Evolutionary conservation across 1,140 invertebrate genomes (phyloP).

Genomic region (Euura saliciscinereae): DNA sequence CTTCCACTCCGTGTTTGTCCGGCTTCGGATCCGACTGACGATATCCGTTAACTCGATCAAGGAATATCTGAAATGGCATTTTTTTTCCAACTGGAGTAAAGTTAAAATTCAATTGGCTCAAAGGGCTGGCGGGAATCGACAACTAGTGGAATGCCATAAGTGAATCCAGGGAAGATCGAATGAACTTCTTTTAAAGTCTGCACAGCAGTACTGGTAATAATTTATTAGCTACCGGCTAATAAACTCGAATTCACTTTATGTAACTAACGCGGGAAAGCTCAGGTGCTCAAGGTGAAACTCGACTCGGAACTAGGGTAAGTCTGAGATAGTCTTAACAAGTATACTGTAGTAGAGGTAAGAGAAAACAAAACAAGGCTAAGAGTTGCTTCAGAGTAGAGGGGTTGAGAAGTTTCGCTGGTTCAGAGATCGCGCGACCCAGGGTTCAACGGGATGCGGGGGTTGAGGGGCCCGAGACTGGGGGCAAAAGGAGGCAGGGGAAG

Average conservation of each 20-base stretch:
- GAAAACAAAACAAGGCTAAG: slow-evolving; percentile 5
- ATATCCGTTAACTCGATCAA: not conserved
- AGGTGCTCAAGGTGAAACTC: slow-evolving; percentile 1
- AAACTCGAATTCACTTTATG: not conserved
- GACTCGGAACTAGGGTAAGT: slow-evolving; percentile 1
- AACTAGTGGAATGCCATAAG: no score
- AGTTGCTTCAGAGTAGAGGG: not conserved
- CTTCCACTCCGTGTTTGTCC: not conserved
- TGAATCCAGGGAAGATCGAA: no score
- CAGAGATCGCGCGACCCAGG: not conserved
- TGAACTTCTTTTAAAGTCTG: not conserved
- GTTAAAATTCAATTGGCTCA: not conserved
- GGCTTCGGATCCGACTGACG: not conserved
- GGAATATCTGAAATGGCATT: not conserved
- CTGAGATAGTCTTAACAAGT: not conserved
- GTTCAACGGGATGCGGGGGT: not conserved
- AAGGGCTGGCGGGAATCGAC: no score
- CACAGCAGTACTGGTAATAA: not conserved
- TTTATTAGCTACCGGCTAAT: not conserved
- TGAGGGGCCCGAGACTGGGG: not conserved
- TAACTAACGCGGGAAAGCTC: not conserved
- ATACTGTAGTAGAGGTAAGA: slow-evolving; percentile 7
- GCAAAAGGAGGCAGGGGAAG: not conserved
- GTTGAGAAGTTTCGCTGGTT: not conserved
- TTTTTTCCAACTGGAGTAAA: not conserved